phyloP scores from a whole-genome alignment of 2,888 invertebrate genomes.

The Colletes collaris region DNA sequence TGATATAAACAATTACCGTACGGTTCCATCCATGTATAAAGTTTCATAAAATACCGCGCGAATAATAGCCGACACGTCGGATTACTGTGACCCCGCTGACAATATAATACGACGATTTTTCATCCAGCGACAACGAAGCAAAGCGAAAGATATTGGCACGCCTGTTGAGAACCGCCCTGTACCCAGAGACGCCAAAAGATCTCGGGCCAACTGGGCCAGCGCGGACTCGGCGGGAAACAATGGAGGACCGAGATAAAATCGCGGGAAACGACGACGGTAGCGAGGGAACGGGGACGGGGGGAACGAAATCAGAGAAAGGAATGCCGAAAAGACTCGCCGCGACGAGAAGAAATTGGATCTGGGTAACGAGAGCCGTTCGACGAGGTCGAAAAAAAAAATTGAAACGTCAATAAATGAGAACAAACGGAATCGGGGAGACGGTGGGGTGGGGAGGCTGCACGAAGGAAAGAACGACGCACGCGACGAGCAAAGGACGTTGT shows the following conservation, averaged over 20 bases:
- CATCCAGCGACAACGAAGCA: background rate
- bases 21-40: too few relatives aligned
- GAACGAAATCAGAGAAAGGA: slow-evolving; percentile 1
- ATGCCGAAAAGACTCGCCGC: background rate
- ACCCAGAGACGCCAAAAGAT: background rate
- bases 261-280: background rate
- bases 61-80: too few relatives aligned
- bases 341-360: slow-evolving; percentile 27
- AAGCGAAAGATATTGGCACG: background rate
- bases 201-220: slow-evolving; percentile 8
- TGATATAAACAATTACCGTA: too few relatives aligned
- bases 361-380: slow-evolving; percentile 8
- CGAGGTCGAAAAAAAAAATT: slow-evolving; percentile 10
- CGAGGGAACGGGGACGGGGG: too few relatives aligned
- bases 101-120: background rate
- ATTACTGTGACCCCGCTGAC: too few relatives aligned
- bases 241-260: background rate
- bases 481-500: background rate
- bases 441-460: background rate
- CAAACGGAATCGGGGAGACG: background rate
- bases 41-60: too few relatives aligned
- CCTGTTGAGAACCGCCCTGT: background rate
- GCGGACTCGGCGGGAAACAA: background rate
- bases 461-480: background rate
- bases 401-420: slow-evolving; percentile 30